Evolutionary conservation across 2,797 vertebrate genomes (phyloP).

Genomic region (Chrysocyon brachyurus): DNA sequence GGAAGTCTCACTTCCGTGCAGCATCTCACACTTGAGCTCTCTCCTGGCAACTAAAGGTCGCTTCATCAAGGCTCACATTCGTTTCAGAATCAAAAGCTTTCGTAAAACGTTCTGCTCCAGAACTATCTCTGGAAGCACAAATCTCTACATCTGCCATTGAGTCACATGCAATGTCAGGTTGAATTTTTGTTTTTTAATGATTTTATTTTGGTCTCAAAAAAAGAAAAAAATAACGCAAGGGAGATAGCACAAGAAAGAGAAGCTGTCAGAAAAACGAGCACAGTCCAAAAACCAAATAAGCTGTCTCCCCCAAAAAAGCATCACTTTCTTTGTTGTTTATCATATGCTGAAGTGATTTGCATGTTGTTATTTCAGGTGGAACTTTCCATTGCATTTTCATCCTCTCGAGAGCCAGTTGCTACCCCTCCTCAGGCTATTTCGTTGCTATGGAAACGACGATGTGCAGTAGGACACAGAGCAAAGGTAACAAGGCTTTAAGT

Average conservation of each 20-base stretch:
- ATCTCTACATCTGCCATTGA: slow-evolving; percentile 72
- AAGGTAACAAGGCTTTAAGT: slow-evolving; percentile 61
- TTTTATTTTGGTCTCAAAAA: slow-evolving; percentile 80
- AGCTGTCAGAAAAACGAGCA: slow-evolving; percentile 77
- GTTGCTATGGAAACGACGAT: slow-evolving; percentile 54
- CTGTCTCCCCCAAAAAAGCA: slow-evolving; percentile 59
- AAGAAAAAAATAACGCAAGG: slow-evolving; percentile 49
- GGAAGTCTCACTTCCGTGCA: slow-evolving; percentile 53
- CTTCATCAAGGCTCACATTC: slow-evolving; percentile 31
- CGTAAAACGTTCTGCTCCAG: slow-evolving; percentile 73
- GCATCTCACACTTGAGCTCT: slow-evolving; percentile 20
- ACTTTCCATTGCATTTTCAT: slow-evolving; percentile 71
- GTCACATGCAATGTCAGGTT: slow-evolving; percentile 74
- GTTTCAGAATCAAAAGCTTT: slow-evolving; percentile 74
- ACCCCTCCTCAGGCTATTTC: not conserved
- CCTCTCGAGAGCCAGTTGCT: slow-evolving; percentile 34
- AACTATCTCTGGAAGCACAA: slow-evolving; percentile 69
- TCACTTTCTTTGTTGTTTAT: slow-evolving; percentile 76
- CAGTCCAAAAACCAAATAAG: slow-evolving; percentile 82
- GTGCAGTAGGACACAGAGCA: slow-evolving; percentile 17
- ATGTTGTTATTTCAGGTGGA: slow-evolving; percentile 85
- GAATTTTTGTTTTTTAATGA: slow-evolving; percentile 78
- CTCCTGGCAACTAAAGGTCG: slow-evolving; percentile 32
- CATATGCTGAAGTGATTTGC: slow-evolving; percentile 64
- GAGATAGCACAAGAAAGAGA: slow-evolving; percentile 72